phyloP scores from a whole-genome alignment of 2,113 vertebrate species.

The Ascaphus truei region DNA sequence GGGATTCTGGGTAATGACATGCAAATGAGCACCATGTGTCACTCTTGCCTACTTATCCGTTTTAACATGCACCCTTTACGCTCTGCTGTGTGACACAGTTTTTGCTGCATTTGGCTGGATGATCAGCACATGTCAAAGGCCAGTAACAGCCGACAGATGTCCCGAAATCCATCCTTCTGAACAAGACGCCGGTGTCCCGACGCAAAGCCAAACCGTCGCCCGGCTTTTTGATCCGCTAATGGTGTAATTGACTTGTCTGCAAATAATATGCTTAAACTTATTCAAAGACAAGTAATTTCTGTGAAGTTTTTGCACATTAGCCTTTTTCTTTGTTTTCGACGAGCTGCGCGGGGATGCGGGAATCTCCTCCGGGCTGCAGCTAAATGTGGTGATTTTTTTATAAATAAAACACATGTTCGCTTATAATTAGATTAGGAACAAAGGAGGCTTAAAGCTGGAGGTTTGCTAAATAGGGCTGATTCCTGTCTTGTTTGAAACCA shows the following conservation, averaged over 20 bases:
- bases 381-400: not conserved
- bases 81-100: too few relatives aligned
- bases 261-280: not conserved
- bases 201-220: too few relatives aligned
- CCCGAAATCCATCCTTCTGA: too few relatives aligned
- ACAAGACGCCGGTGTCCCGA: too few relatives aligned
- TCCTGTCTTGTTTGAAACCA: not conserved
- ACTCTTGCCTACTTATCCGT: too few relatives aligned
- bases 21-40: too few relatives aligned
- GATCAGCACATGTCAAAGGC: too few relatives aligned
- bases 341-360: not conserved
- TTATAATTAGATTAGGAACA: not conserved
- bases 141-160: too few relatives aligned
- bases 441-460: not conserved
- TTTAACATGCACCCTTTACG: too few relatives aligned
- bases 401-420: not conserved
- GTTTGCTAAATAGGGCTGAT: not conserved
- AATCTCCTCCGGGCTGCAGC: not conserved
- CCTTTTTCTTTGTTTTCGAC: not conserved
- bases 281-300: not conserved
- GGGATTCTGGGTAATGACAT: too few relatives aligned
- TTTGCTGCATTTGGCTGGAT: too few relatives aligned
- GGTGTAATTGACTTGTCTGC: not conserved
- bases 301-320: not conserved
- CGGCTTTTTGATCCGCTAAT: too few relatives aligned